Base-by-base conservation (phyloP, 2,888 invertebrate species). In the Carabus problematicus region DNA sequence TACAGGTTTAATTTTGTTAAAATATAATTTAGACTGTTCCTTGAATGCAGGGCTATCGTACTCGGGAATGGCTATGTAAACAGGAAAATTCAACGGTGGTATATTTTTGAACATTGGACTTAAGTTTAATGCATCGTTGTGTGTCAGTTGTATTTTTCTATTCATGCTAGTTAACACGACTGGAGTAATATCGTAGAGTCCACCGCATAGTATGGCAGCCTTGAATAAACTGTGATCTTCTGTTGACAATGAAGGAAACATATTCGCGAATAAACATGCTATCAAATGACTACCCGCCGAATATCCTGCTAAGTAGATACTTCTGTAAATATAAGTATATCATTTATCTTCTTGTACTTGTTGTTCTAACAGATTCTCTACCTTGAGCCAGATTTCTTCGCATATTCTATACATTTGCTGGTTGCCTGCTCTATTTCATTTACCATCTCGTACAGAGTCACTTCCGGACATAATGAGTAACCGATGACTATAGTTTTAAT, bases 201-300 rank as follows among this genome's bases (percentile, higher is more conserved):
- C 95, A 60, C 90, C 87, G 55, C 95, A 85, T 3, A 94, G 83
- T 76, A 92, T 85, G 6, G 91, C 84, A 3, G 89, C 89, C 77
- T 87, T 86, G 0, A 93, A 81, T 70, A 81, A 67, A n/a, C 69
- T 45, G 56, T 72, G 72, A 8, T 79, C 74, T 45, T 74, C 72
- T 63, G 71, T 64, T 8, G 75, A 61, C 12, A 79, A 66, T 1
- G 77, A 74, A 1, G 79, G 74, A 66, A 77, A 74, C 63, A 78
- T 75, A 1, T 82, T 78, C 72, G 84, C 84, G 49, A 93, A 82
- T 64, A 92, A 78, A 77, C 86, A 87, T 0, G 90, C 87, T 0
- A 90, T 85, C 1, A 96, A 83, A 78, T 95, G 94, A 0, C 89
- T 95, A 0, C 96, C 96, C 0, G 93, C 94, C 7, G 94, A 95